Conservation (phyloP, 1,140 invertebrate genomes). For the Drosophila persimilis region DNA sequence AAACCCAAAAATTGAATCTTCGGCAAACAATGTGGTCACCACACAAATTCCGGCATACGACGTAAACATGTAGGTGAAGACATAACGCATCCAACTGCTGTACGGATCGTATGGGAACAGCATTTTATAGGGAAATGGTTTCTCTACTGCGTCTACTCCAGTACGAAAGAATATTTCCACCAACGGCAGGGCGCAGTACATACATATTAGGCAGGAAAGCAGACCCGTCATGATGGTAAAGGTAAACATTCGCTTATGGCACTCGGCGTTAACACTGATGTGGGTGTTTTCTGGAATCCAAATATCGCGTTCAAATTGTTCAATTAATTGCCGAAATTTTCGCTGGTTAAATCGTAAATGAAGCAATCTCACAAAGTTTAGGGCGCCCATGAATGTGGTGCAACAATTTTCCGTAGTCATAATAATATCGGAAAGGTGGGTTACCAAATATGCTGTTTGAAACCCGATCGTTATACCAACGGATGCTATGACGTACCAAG, state of each 20-base stretch:
- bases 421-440: constrained; percentile 70
- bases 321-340: constrained; percentile 56
- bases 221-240: constrained; percentile 69
- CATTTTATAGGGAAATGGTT: constrained; percentile 82
- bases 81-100: constrained; percentile 53
- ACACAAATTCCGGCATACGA: constrained; percentile 78
- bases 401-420: constrained; percentile 80
- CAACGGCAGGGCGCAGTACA: constrained; percentile 77
- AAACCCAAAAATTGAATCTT: constrained; percentile 78
- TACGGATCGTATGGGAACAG: constrained; percentile 71
- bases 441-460: constrained; percentile 66
- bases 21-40: constrained; percentile 80
- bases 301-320: constrained; percentile 64
- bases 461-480: constrained; percentile 74
- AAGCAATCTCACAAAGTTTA: constrained; percentile 73
- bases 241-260: constrained; percentile 60
- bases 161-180: constrained; percentile 56
- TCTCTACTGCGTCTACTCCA: constrained; percentile 32
- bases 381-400: constrained; percentile 76
- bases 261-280: constrained; percentile 38
- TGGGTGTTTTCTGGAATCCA: constrained; percentile 68
- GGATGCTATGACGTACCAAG: constrained; percentile 69
- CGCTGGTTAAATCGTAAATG: constrained; percentile 66
- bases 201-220: constrained; percentile 65
- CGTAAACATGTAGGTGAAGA: constrained; percentile 72